Conservation (phyloP, 2,113 vertebrate genomes). For the Apodemus sylvaticus region DNA sequence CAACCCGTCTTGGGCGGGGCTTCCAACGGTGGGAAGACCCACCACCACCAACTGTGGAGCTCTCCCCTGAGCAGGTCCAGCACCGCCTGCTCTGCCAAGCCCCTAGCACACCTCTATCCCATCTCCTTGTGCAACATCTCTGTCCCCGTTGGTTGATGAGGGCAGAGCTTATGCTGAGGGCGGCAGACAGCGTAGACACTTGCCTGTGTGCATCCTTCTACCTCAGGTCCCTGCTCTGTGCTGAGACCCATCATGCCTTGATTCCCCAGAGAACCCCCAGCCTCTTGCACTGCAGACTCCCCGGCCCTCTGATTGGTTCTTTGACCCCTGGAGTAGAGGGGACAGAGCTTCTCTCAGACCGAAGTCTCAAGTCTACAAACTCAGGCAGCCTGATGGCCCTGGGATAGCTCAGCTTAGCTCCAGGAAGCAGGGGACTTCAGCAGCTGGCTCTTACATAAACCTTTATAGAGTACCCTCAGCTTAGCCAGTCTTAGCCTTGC, state of each 20-base stretch:
- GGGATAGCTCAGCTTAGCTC: neutral
- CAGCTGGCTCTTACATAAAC: neutral
- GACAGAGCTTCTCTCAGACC: neutral
- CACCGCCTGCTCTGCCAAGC: rapidly evolving
- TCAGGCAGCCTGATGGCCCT: too few relatives aligned
- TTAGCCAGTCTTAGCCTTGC: neutral
- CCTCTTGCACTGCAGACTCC: neutral
- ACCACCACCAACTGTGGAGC: rapidly evolving
- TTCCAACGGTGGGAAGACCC: neutral
- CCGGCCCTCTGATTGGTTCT: neutral
- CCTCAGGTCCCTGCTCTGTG: rapidly evolving
- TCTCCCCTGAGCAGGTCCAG: neutral
- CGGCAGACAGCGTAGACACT: neutral
- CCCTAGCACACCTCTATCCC: neutral
- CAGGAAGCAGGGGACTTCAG: too few relatives aligned
- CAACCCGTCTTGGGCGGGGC: neutral
- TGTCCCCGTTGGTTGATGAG: neutral
- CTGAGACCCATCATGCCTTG: too few relatives aligned
- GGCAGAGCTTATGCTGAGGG: neutral
- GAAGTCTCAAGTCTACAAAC: neutral
- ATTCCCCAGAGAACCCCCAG: neutral
- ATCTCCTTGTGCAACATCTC: neutral
- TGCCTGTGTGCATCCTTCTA: too few relatives aligned
- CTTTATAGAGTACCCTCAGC: neutral
- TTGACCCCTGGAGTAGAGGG: neutral